Evolutionary conservation across 2,797 vertebrate species (phyloP), one percentile per base, ranked within the genome.

Genomic region (Myioborus miniatus): DNA sequence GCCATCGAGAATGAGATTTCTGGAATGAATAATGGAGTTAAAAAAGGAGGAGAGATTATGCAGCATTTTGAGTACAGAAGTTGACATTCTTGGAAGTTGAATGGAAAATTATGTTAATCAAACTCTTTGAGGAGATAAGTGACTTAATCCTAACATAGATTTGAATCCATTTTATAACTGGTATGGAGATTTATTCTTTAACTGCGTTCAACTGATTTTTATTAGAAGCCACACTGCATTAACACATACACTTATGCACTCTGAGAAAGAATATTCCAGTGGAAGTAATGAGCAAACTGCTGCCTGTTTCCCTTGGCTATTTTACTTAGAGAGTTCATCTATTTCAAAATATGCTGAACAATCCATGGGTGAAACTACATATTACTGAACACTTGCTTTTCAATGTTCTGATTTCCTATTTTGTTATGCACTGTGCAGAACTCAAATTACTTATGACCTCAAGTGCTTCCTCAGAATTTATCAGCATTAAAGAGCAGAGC

Each of bases 331-430:
- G 18, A 11, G 13, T 24, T 89, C 44, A 56, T 63, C 70, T 70
- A 12, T 79, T 90, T 89, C 43, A 89, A 86, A 90, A 82, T 83
- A 74, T 30, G 32, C 32, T 71, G 75, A 92, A 74, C 44, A 84
- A 91, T 34, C 32, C 63, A 63, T 76, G 23, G 37, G 37, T 79
- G 89, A 91, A 93, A 50, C 34, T 49, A 24, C 24, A 17, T 3
- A 12, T 83, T 89, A 80, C 60, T 39, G 68, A 85, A 87, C 24
- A 67, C n/a, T 80, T 83, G 26, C 6, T 80, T 91, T 82, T 79
- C 63, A 77, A 60, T 84, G 7, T 59, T 72, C 44, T 44, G 44
- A 49, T 76, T 82, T 93, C 52, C 36, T 82, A 41, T 70, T 95
- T 85, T 56, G 26, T 24, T 70, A n/a, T 67, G 29, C 21, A 13